Evolutionary conservation across 2,113 vertebrate genomes (phyloP), one percentile per base, ranked within the genome.

Genomic region (Peromyscus polionotus): DNA sequence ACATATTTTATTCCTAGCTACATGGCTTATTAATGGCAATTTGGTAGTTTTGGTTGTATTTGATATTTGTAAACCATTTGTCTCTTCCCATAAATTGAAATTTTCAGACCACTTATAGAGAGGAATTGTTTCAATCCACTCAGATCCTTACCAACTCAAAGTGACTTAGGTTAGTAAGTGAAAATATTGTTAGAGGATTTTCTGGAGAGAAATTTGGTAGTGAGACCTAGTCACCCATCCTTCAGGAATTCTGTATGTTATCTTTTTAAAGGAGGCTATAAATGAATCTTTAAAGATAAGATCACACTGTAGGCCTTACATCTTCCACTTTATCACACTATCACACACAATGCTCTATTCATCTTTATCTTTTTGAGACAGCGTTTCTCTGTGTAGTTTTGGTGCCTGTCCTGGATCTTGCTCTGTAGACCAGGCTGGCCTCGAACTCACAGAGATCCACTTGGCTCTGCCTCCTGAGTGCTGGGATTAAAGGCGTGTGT

Each of bases 311-410:
- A 39, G 61, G 10, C 28, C 3, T 16, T 45, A 61, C 1, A 54
- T 31, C n/a, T 61, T 17, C 68, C 33, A 20, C 57, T 54, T 4
- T 57, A 57, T 57, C 65, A 36, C 33, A 36, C 26, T 31, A 33
- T 7, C 72, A 10, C 48, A 3, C n/a, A 0, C 0, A 0, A 57
- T 2, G n/a, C 5, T 72, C 59, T 20, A 28, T 63, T 84, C 26
- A 87, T 20, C 8, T 24, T 94, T 31, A 45, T 57, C 16, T 51
- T 51, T 51, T 51, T 51, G 48, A 51, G 48, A 51, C 48, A 51
- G 48, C 7, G 0, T 51, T 51, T 51, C 48, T 51, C 48, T 51
- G 48, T 51, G 48, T 51, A 51, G 7, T 51, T 51, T 51, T 51
- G 48, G 48, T 51, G 9, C 48, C 48, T 51, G 48, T 51, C 48